phyloP scores from a whole-genome alignment of 1,140 invertebrate species.

The Andricus grossulariae region DNA sequence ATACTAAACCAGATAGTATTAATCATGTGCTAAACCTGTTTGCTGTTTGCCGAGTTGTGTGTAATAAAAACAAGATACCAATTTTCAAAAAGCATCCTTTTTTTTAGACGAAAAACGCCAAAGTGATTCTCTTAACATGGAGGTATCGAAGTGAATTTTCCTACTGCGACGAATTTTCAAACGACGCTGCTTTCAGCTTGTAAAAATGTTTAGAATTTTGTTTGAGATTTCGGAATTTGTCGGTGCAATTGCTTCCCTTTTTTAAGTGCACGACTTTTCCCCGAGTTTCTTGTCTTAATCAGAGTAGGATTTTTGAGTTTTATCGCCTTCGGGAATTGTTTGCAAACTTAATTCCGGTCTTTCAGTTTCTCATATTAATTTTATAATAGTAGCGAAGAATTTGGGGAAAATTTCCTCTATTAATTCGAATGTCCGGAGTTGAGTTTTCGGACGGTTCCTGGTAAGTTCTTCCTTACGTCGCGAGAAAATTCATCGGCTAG shows the following conservation, averaged over 20 bases:
- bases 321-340: not conserved
- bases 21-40: too few species aligned
- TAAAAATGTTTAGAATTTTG: not conserved
- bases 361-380: not conserved
- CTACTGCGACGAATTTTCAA: slow-evolving; percentile 24
- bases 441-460: slow-evolving; percentile 11
- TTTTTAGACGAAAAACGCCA: not conserved
- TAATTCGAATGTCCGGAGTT: not conserved
- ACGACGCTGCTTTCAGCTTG: not conserved
- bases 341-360: not conserved
- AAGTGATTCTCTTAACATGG: not conserved
- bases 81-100: not conserved
- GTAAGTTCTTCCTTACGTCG: slow-evolving; percentile 45
- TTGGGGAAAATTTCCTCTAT: not conserved
- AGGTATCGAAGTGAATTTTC: not conserved
- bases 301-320: not conserved
- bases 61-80: too few species aligned
- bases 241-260: not conserved
- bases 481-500: slow-evolving; percentile 44
- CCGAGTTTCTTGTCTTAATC: not conserved
- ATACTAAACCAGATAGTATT: too few species aligned
- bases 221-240: not conserved
- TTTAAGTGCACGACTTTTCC: not conserved
- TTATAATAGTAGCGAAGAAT: not conserved
- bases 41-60: too few species aligned